Percentiles rank a stretch among this genome's conserved stretches.
Evolutionary conservation across 2,888 invertebrate genomes (phyloP).

Genomic region (Drosophila quasianomalipes): DNA sequence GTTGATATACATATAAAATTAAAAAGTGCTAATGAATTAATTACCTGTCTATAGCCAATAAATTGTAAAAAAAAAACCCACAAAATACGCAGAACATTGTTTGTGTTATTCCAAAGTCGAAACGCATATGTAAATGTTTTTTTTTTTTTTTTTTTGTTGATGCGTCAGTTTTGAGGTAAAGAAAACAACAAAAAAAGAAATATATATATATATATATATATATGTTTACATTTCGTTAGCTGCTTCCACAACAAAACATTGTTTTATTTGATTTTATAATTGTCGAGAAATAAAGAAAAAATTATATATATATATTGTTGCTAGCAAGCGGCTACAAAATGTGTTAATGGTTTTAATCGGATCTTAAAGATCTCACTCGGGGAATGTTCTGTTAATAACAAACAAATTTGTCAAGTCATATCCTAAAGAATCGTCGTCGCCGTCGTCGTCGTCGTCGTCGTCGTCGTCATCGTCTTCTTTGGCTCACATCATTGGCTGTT

Average conservation of each 20-base stretch:
- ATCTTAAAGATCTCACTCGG: constrained; percentile 67
- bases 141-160: constrained; percentile 11
- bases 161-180: constrained; percentile 37
- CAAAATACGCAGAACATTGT: constrained; percentile 31
- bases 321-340: constrained; percentile 59
- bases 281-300: constrained; percentile 54
- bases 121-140: neutral
- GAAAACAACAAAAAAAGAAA: constrained; percentile 15
- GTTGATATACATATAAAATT: constrained; percentile 19
- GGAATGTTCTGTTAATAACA: constrained; percentile 66
- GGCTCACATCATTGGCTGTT: constrained; percentile 70
- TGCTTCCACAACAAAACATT: constrained; percentile 26
- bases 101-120: constrained; percentile 8
- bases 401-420: constrained; percentile 81
- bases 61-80: constrained; percentile 28
- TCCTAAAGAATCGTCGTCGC: constrained; percentile 68
- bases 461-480: constrained; percentile 26
- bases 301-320: constrained; percentile 10
- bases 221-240: constrained; percentile 62
- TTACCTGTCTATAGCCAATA: constrained; percentile 62
- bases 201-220: neutral
- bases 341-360: constrained; percentile 83
- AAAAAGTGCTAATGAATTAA: constrained; percentile 72
- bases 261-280: constrained; percentile 76
- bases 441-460: constrained; percentile 16